Evolutionary conservation across 1,140 invertebrate genomes (phyloP), one percentile per base, ranked within the genome.

Genomic region (Drosophila carrolli): DNA sequence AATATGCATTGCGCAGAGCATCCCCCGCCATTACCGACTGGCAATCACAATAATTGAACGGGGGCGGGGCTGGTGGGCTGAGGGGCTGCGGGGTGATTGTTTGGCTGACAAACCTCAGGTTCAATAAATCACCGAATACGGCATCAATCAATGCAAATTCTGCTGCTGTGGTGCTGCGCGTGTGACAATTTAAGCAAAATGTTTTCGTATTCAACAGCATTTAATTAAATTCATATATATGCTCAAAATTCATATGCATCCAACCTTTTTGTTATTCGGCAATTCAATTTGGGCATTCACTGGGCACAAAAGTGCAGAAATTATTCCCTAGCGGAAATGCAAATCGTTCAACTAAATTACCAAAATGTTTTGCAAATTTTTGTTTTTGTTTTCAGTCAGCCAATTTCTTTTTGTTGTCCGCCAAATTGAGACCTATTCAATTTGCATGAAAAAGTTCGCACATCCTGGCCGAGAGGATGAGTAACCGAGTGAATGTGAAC

Each of bases 81-180:
- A 29, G 5, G 38, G 13, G n/a, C 4, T 7, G 16, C 11, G n/a
- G 14, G 41, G 4, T 0, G 9, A 50, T 66, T 67, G 74, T 85
- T 74, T 58, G 72, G 74, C 43, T 82, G 51, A 78, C 60, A 82
- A 67, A 81, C 75, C 83, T 78, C 56, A 82, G 71, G 63, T 78
- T 78, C 83, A 79, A 86, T 86, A 88, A 86, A 86, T 86, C 82
- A 86, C 66, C 73, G 62, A 86, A 58, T 58, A 71, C 59, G 66
- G 44, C 78, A 86, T 86, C 82, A 86, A 86, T 86, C 82, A 86
- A 86, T 86, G 82, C 78, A 86, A 86, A 86, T 76, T 40, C 54
- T 44, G 51, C 16, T 73, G 58, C 29, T 48, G 43, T 19, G 54
- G 35, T 53, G 48, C 56, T 38, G 41, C 10, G 40, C 58, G 35